Conservation (phyloP, 2,113 vertebrate genomes). For the Capra hircus region DNA sequence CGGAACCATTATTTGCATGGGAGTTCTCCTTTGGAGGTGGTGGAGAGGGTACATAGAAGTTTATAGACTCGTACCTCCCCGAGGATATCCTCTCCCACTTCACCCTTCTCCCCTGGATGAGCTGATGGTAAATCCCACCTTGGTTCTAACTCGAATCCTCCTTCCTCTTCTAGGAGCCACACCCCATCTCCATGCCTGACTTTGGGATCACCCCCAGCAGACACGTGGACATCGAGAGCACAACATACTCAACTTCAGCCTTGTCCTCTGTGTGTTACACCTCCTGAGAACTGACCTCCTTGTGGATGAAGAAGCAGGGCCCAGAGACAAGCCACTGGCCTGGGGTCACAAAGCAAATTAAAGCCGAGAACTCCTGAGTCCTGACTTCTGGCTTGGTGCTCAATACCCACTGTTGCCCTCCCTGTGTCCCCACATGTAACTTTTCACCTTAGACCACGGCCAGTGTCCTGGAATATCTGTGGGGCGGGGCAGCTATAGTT, state of each 20-base stretch:
- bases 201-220: background rate
- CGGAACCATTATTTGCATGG: background rate
- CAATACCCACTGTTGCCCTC: background rate
- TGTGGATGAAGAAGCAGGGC: background rate
- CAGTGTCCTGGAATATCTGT: background rate
- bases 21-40: background rate
- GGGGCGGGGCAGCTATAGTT: background rate
- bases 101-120: background rate
- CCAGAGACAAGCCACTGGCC: background rate
- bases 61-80: fast-evolving
- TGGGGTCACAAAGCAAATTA: background rate
- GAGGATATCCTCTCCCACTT: background rate
- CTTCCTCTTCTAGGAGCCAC: background rate
- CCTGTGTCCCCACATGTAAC: background rate
- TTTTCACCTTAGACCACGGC: background rate
- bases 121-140: background rate
- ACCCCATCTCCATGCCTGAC: background rate
- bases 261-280: background rate
- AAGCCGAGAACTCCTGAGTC: background rate
- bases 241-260: too few species aligned
- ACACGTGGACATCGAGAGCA: background rate
- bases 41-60: too few species aligned
- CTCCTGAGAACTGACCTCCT: background rate
- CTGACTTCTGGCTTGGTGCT: background rate
- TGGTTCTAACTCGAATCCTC: background rate